Evolutionary conservation across 2,888 invertebrate genomes (phyloP).

Genomic region (Spodoptera picta): DNA sequence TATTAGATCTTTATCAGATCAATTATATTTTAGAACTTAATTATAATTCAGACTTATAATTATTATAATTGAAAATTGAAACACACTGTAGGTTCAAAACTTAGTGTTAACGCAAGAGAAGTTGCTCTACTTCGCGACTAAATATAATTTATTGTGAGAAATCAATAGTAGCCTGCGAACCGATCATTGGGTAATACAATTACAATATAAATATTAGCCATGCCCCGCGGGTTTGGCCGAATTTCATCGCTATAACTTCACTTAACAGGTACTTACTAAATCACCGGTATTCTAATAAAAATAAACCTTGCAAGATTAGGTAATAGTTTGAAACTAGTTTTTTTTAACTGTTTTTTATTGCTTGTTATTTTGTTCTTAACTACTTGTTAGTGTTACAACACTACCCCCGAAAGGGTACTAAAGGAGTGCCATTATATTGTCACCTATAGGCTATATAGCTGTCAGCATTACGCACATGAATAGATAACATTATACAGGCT

Average conservation of each 20-base stretch:
- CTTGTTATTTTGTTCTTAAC: conserved; percentile 21
- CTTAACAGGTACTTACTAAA: conserved; percentile 54
- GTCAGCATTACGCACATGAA: neutral
- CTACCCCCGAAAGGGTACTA: conserved; percentile 11
- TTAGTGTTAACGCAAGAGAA: conserved; percentile 65
- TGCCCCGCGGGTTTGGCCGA: conserved; percentile 50
- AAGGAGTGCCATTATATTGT: conserved; percentile 21
- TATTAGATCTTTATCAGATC: conserved; percentile 44
- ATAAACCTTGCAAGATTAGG: conserved; percentile 46
- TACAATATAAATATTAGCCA: conserved; percentile 57
- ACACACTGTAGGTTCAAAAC: conserved; percentile 63
- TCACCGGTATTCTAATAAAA: conserved; percentile 51
- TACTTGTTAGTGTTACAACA: conserved; percentile 27
- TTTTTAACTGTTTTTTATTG: conserved; percentile 13
- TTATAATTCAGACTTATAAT: conserved; percentile 25
- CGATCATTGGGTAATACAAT: conserved; percentile 65
- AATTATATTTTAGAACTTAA: conserved; percentile 33
- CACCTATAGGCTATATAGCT: neutral
- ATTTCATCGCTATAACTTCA: conserved; percentile 53
- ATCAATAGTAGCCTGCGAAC: conserved; percentile 65
- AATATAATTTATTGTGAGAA: conserved; percentile 82
- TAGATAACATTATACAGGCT: neutral
- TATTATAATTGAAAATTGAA: conserved; percentile 33
- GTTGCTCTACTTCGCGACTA: conserved; percentile 73
- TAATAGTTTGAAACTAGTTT: conserved; percentile 48